Base-by-base conservation (phyloP, 2,888 invertebrate genomes). In the Tolmerus cingulatus region DNA sequence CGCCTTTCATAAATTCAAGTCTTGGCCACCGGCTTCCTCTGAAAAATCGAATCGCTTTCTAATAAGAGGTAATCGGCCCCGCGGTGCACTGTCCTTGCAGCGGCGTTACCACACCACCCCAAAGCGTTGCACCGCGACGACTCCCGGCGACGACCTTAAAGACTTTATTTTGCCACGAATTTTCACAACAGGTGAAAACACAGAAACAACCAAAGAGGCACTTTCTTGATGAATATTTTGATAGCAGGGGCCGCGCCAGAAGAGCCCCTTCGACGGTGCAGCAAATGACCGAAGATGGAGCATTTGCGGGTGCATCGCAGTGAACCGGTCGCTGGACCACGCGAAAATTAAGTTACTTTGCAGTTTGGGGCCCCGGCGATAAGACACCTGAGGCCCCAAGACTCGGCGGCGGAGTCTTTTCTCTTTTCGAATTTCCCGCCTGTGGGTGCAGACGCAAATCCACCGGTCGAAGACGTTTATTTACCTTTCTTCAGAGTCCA, bases 21-120 rank as follows among this genome's bases (percentile, higher is more conserved):
- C 23, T 66, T 66, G 76, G n/a, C 76, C 30, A 34, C 5, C 76
- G 16, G 14, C 16, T 55, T 27, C 46, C 81, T 46, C 14, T 46
- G 30, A 51, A 27, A 43, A 81, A 66, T 66, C 27, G 66, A 81
- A 81, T 51, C 51, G 81, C 81, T 81, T 81, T 81, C 81, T 55
- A 51, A 34, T 46, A 51, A 81, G 27, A 81, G 81, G 81, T 81
- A 51, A 81, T 27, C 51, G 51, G 51, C 81, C 79, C 12, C 19
- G 5, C 51, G n/a, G 76, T 81, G 40, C 43, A 81, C 19, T 23
- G 81, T 81, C 81, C 81, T 81, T 81, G 51, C 81, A 81, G 43
- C 16, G 1, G 14, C 43, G 76, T 76, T 76, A 40, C 66, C 27
- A 66, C 27, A 66, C 66, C 66, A 66, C 66, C 66, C 66, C 27